Percentiles rank a stretch among this genome's conserved stretches.
These are phyloP conservation scores for Aphelinus atriplicis DNA, from an alignment of 1,140 invertebrate genomes.

Conservation along the genomic window DNA sequence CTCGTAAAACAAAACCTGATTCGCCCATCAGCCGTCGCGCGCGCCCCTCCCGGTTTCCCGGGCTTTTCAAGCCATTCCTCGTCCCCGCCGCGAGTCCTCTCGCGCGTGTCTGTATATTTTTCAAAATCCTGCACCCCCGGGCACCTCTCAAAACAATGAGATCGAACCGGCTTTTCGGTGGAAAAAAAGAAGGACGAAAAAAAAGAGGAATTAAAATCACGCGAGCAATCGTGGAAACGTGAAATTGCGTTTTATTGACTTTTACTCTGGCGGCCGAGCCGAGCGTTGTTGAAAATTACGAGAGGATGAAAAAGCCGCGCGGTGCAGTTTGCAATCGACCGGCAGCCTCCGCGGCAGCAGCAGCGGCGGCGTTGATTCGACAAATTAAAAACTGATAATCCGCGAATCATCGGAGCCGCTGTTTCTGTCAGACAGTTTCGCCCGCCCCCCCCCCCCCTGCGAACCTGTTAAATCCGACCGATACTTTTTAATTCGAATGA, in stretches of 20 bases:
- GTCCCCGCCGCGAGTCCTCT: background rate
- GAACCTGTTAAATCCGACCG: too few relatives aligned
- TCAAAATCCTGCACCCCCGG: conserved; percentile 4
- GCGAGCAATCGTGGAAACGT: too few relatives aligned
- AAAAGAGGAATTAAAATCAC: too few relatives aligned
- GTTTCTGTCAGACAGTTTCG: too few relatives aligned
- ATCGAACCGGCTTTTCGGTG: conserved; percentile 25
- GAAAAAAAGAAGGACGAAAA: too few relatives aligned
- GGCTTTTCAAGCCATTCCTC: conserved; percentile 29
- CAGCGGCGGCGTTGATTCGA: background rate
- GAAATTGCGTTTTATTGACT: conserved; percentile 38
- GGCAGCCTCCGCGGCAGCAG: too few relatives aligned
- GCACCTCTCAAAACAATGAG: conserved; percentile 37
- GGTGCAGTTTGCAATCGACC: too few relatives aligned
- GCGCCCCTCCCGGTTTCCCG: too few relatives aligned
- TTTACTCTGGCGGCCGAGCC: background rate
- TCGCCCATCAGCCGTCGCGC: too few relatives aligned
- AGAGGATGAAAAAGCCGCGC: background rate
- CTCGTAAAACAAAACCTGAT: too few relatives aligned
- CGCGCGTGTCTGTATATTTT: conserved; percentile 9
- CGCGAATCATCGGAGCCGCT: background rate
- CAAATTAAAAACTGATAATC: conserved; percentile 26
- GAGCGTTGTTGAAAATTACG: conserved; percentile 11
- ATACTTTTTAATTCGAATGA: too few relatives aligned
- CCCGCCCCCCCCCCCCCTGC: too few relatives aligned